Percentiles rank a stretch among this genome's conserved stretches.
Evolutionary conservation across 2,113 vertebrate genomes (phyloP).

Genomic region (Aegithalos caudatus): DNA sequence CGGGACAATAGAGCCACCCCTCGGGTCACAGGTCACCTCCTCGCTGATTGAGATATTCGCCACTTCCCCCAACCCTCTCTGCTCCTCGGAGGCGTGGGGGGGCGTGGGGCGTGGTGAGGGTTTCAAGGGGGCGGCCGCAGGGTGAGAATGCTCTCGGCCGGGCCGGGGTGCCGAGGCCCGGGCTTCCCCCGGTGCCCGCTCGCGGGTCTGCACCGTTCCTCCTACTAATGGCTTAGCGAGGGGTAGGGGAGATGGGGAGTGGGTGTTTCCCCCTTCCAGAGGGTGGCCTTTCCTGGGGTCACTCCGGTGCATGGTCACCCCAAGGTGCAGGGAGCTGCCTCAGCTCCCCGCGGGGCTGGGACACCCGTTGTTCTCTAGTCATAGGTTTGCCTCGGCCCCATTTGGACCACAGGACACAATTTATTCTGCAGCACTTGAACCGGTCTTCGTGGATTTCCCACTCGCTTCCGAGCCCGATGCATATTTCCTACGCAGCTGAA

Average conservation of each 20-base stretch:
- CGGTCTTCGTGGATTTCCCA: neutral
- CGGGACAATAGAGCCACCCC: slow-evolving; percentile 80
- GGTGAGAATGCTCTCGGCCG: neutral
- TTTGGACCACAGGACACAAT: neutral
- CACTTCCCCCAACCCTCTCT: slow-evolving; percentile 28
- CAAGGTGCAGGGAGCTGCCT: neutral
- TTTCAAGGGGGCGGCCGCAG: neutral
- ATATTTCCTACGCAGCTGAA: neutral
- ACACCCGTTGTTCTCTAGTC: neutral
- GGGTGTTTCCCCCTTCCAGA: neutral
- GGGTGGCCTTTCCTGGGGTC: neutral
- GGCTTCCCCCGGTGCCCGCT: neutral
- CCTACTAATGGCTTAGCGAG: neutral
- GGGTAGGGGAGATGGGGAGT: neutral
- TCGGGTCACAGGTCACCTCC: slow-evolving; percentile 76
- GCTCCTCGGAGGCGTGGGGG: neutral
- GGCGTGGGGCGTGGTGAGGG: too few species aligned
- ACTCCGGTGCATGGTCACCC: neutral
- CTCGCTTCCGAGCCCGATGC: neutral
- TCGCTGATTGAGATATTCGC: slow-evolving; percentile 83
- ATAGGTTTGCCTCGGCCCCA: neutral
- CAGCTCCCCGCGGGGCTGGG: neutral
- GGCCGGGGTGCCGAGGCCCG: neutral
- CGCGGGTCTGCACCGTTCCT: neutral
- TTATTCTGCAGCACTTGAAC: neutral